Evolutionary conservation across 2,113 vertebrate species (phyloP), one percentile per base, ranked within the genome.

Genomic region (Spilogale gracilis): DNA sequence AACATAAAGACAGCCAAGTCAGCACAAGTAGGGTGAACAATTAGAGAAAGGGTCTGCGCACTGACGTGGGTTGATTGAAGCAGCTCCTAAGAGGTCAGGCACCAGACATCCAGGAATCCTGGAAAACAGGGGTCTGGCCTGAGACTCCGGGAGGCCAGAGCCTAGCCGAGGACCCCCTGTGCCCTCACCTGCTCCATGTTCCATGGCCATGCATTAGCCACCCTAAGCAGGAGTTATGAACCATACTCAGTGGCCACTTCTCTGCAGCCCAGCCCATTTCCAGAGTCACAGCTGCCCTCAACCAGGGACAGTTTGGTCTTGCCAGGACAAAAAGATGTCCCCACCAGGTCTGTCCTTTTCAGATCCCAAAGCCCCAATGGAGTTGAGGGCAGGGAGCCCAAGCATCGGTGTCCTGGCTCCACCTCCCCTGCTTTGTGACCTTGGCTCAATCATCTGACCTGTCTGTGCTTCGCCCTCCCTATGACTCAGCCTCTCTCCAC

Each of bases 341-440:
- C n/a, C 30, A 14, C 20, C n/a, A 38, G 25, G 30, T 54, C 32
- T 3, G 4, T 48, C 61, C 48, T 67, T 65, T 45, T 74, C 78
- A 78, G 81, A 82, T 25, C 82, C 69, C 50, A 20, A 12, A 3
- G 25, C 20, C 43, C 54, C 10, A 11, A 21, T 23, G n/a, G 32
- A 48, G 27, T 5, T 0, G 2, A 43, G 1, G 69, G 27, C 9
- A 9, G 69, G 45, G 76, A 76, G 8, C 13, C 16, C 0, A 7
- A 63, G 12, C 2, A 20, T 30, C 52, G 11, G 43, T 0, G 20
- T 10, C n/a, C n/a, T 21, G 67, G 65, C 25, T n/a, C 65, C 13
- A 0, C 45, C 27, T 12, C 52, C 11, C 3, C 20, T 3, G 1
- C 54, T 23, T 71, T 10, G 52, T 63, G 92, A 82, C 85, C 89